phyloP scores from a whole-genome alignment of 1,140 invertebrate genomes.

The Bilobella aurantiaca region DNA sequence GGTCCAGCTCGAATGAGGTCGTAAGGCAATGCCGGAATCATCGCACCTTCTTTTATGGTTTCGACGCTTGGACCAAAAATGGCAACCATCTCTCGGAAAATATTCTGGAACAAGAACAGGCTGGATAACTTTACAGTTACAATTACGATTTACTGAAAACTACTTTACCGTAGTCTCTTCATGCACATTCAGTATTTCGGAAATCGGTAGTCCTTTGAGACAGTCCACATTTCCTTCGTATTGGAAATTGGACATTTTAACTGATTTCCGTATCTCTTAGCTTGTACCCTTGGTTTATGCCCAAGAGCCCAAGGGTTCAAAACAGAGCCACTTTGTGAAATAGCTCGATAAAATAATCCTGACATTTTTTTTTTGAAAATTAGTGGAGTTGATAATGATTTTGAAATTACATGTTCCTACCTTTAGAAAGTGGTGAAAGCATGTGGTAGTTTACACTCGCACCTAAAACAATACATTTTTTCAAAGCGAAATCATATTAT shows the following conservation, averaged over 20 bases:
- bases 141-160: not conserved
- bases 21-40: constrained; percentile 17
- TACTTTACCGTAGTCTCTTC: constrained; percentile 8
- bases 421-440: not conserved
- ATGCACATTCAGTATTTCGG: constrained; percentile 14
- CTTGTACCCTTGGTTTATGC: constrained; percentile 49
- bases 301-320: constrained; percentile 40
- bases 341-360: constrained; percentile 17
- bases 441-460: not conserved
- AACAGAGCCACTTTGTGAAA: constrained; percentile 18
- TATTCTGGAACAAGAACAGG: not conserved
- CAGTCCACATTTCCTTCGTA: constrained; percentile 28
- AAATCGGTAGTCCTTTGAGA: constrained; percentile 15
- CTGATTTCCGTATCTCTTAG: constrained; percentile 46
- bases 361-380: too few species aligned
- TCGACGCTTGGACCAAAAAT: not conserved
- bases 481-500: not conserved
- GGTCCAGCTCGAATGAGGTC: constrained; percentile 24
- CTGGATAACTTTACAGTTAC: not conserved
- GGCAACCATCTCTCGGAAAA: not conserved
- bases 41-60: constrained; percentile 9
- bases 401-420: not conserved
- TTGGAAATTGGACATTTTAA: constrained; percentile 40
- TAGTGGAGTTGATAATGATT: not conserved
- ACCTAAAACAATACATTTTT: constrained; percentile 40